phyloP scores from a whole-genome alignment of 1,140 invertebrate genomes.

The Ditylenchus dipsaci region DNA sequence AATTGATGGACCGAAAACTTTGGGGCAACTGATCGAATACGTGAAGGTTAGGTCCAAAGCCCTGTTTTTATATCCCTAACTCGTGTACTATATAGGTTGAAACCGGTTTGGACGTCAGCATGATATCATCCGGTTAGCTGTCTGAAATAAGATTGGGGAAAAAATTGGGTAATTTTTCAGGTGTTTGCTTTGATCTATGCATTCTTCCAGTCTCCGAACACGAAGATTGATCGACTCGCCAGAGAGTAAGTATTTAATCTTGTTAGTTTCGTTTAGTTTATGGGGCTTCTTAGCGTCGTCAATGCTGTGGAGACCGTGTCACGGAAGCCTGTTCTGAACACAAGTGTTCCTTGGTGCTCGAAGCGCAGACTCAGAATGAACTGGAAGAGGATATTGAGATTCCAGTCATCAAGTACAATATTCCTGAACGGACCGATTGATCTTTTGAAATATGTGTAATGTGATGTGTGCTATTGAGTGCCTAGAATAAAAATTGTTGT shows the following conservation, averaged over 20 bases:
- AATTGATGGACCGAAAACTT: slow-evolving; percentile 83
- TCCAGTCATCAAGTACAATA: slow-evolving; percentile 83
- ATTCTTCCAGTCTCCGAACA: slow-evolving; percentile 91
- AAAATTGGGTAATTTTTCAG: no score
- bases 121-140: slow-evolving; percentile 77
- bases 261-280: slow-evolving; percentile 5
- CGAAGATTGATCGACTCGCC: slow-evolving; percentile 77
- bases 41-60: slow-evolving; percentile 68
- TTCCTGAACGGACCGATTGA: not conserved
- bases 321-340: slow-evolving; percentile 83
- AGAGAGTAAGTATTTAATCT: slow-evolving; percentile 63
- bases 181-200: slow-evolving; percentile 94
- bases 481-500: no score
- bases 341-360: slow-evolving; percentile 88
- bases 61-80: no score
- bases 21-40: slow-evolving; percentile 86
- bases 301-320: slow-evolving; percentile 89
- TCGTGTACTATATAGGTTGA: slow-evolving; percentile 21
- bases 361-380: slow-evolving; percentile 76
- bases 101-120: slow-evolving; percentile 82
- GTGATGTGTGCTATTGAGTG: no score
- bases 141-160: no score
- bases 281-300: slow-evolving; percentile 67
- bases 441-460: no score
- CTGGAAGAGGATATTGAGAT: slow-evolving; percentile 94